Percentiles rank a stretch among this genome's conserved stretches.
These are phyloP conservation scores for Takifugu rubripes DNA, from an alignment of 2,797 vertebrate genomes.

Conservation along the genomic window DNA sequence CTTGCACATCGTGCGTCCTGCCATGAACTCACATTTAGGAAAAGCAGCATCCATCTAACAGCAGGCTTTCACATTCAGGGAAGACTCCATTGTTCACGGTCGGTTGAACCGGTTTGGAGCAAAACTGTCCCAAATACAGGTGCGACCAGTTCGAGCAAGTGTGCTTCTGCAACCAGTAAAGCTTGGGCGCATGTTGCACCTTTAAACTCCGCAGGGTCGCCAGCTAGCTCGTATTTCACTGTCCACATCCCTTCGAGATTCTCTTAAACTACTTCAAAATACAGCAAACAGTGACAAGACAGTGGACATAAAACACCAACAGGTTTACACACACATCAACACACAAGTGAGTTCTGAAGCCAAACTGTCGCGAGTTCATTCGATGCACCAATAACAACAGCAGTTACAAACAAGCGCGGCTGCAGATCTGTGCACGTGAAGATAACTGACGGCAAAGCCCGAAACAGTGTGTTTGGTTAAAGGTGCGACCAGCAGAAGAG, in stretches of 20 bases:
- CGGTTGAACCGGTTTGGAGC: background rate
- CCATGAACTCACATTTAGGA: slow-evolving; percentile 16
- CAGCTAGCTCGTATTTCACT: slow-evolving; percentile 19
- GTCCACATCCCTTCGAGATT: slow-evolving; percentile 22
- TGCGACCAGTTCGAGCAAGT: slow-evolving; percentile 21
- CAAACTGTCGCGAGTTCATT: slow-evolving; percentile 17
- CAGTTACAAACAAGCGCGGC: background rate
- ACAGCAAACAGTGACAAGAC: slow-evolving; percentile 50
- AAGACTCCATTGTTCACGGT: slow-evolving; percentile 1
- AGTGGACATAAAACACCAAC: slow-evolving; percentile 61
- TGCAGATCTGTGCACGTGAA: background rate
- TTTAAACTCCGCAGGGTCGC: slow-evolving; percentile 19
- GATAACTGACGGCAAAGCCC: background rate
- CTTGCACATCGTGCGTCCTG: background rate
- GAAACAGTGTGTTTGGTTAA: slow-evolving; percentile 3
- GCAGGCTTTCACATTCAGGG: slow-evolving; percentile 4
- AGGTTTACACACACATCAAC: slow-evolving; percentile 58
- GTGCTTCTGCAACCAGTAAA: slow-evolving; percentile 35
- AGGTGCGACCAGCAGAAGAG: slow-evolving; percentile 4
- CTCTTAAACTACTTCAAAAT: slow-evolving; percentile 36
- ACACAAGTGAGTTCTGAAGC: slow-evolving; percentile 48
- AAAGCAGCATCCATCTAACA: slow-evolving; percentile 23
- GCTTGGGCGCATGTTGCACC: slow-evolving; percentile 5
- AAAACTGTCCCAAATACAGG: slow-evolving; percentile 10
- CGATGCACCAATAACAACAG: slow-evolving; percentile 42